Evolutionary conservation across 1,140 invertebrate genomes (phyloP).

Genomic region (Ceratina australensis): DNA sequence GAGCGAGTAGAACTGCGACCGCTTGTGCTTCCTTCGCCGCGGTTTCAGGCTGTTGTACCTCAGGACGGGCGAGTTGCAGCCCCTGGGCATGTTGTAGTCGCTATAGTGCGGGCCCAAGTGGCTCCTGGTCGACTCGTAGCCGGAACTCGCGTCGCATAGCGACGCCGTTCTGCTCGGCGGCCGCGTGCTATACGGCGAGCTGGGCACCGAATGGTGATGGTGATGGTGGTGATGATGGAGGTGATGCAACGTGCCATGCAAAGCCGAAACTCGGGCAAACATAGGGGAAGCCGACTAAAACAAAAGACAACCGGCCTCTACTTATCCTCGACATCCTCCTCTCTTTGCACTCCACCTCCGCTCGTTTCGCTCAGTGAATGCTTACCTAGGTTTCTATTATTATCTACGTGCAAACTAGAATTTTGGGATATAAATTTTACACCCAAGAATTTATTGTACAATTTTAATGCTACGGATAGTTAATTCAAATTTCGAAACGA

Average conservation of each 20-base stretch:
- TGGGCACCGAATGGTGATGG: slow-evolving; percentile 60
- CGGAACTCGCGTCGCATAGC: slow-evolving; percentile 78
- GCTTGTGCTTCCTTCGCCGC: slow-evolving; percentile 71
- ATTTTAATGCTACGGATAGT: too few species aligned
- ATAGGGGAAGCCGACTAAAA: slow-evolving; percentile 78
- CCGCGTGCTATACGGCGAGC: slow-evolving; percentile 70
- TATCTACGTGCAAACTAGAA: too few species aligned
- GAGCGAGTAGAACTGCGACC: slow-evolving; percentile 76
- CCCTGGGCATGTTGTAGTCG: slow-evolving; percentile 74
- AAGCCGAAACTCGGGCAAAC: slow-evolving; percentile 76
- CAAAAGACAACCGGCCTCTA: slow-evolving; percentile 62
- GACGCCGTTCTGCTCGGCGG: slow-evolving; percentile 77
- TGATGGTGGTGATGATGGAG: slow-evolving; percentile 19
- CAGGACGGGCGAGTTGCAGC: slow-evolving; percentile 71
- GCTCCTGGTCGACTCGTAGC: slow-evolving; percentile 83
- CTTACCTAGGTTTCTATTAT: background rate
- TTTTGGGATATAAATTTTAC: too few species aligned
- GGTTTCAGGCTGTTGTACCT: slow-evolving; percentile 75
- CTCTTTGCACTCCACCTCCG: background rate
- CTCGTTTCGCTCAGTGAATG: background rate
- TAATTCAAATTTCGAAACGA: too few species aligned
- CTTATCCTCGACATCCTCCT: slow-evolving; percentile 15
- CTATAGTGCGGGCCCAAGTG: slow-evolving; percentile 78
- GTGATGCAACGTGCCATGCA: slow-evolving; percentile 75
- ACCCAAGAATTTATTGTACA: too few species aligned